Base-by-base conservation (phyloP, 1,140 invertebrate species). In the Drosophila sproati region DNA sequence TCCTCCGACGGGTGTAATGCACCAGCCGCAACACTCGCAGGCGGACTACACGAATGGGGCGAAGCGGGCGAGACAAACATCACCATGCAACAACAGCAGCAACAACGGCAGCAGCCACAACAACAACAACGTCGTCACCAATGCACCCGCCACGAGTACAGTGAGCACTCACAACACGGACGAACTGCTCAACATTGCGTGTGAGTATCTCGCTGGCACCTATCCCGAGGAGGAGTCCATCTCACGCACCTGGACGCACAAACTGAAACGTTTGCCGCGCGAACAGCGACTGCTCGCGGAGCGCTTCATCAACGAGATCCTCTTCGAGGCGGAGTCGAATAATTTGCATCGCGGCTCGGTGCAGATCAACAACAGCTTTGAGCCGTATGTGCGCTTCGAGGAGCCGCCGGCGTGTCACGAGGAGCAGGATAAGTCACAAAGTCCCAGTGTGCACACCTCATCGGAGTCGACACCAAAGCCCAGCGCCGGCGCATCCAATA, bases 171-270 rank as follows among this genome's bases (percentile, higher is more conserved):
- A 89, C 50, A 91, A 76, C 32, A 71, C 86, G 10, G 87, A 92
- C 50, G 91, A 92, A 4, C 57, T 91, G 47, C 81, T 92, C 2
- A 92, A 86, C 41, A 92, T 92, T n/a, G 91, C 91, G 5, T 92
- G 91, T 29, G 91, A 92, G 43, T 92, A 92, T 54, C 54, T 92
- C 7, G 61, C 91, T 0, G 76, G 83, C 5, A 86, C 83, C 0
- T 92, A 88, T 78, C 91, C 91, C 4, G 91, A 92, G 64, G 91
- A 92, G 67, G 91, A 92, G 59, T 91, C 91, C 0, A 89, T 92
- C 0, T 82, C 91, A 5, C 79, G 91, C 20, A 92, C 91, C 3
- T 92, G 91, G 91, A 90, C 91, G 7, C 64, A 83, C 57, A 92
- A 92, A 48, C 45, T 92, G 3, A 92, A 92, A 52, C 72, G 91